Percentiles rank a stretch among this genome's conserved stretches.
phyloP scores from a whole-genome alignment of 2,888 invertebrate genomes.

The Drosophila maculinotata region DNA sequence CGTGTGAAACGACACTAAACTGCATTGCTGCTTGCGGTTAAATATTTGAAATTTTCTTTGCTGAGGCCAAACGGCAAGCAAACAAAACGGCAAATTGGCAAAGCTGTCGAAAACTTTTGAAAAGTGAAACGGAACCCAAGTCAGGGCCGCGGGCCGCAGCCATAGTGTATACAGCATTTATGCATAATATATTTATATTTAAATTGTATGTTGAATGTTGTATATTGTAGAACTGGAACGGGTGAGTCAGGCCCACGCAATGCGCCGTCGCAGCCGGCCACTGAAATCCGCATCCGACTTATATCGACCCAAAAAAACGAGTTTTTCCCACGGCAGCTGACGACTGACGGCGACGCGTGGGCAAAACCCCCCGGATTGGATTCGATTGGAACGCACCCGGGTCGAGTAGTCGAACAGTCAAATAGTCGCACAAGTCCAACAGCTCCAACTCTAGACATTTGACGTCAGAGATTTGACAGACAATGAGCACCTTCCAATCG shows the following conservation, averaged over 20 bases:
- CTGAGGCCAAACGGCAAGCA: constrained; percentile 37
- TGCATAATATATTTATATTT: constrained; percentile 2
- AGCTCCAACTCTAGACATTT: constrained; percentile 24
- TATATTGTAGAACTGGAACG: constrained; percentile 37
- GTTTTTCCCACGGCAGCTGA: constrained; percentile 63
- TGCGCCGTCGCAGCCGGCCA: constrained; percentile 61
- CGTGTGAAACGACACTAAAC: constrained; percentile 76
- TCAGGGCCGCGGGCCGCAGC: too few relatives aligned
- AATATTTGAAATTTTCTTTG: constrained; percentile 61
- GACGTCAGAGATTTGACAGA: constrained; percentile 47
- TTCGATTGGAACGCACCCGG: constrained; percentile 32
- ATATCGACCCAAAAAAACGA: constrained; percentile 57
- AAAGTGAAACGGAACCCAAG: constrained; percentile 77
- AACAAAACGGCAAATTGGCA: constrained; percentile 32
- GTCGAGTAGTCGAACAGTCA: too few relatives aligned
- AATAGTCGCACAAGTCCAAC: constrained; percentile 20
- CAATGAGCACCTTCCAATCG: constrained; percentile 1
- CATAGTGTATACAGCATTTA: constrained; percentile 4
- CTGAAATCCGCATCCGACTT: constrained; percentile 69
- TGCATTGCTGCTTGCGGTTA: too few relatives aligned
- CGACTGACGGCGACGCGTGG: constrained; percentile 57
- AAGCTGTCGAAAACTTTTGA: constrained; percentile 56
- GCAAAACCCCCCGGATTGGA: constrained; percentile 51
- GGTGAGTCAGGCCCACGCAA: constrained; percentile 72
- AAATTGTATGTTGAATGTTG: background rate